Percentiles rank a stretch among this genome's conserved stretches.
Conservation (phyloP, 2,113 vertebrate genomes). For the Dolichallabes microphthalmus region DNA sequence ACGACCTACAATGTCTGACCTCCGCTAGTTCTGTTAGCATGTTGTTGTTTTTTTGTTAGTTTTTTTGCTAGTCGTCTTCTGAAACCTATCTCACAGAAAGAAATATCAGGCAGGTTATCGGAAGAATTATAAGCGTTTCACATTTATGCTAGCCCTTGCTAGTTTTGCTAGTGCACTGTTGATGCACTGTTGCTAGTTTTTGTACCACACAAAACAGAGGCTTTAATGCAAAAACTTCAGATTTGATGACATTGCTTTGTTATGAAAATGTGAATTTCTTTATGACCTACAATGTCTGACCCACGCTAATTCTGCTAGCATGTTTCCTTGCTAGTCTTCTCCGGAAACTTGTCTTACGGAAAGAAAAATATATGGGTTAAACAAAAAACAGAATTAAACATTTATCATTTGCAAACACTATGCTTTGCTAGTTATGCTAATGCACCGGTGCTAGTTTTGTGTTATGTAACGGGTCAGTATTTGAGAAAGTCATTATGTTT, state of each 20-base stretch:
- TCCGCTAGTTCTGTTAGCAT: not conserved
- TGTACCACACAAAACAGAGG: not conserved
- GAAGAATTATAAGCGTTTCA: not conserved
- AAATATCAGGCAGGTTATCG: not conserved
- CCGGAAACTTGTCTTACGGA: not conserved
- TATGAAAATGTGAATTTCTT: not conserved
- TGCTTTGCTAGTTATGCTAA: not conserved
- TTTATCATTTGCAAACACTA: not conserved
- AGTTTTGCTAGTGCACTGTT: not conserved
- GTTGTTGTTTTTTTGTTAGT: too few species aligned
- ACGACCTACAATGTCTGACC: conserved; percentile 13
- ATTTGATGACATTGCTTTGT: not conserved
- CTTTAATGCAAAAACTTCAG: too few species aligned
- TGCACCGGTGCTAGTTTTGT: not conserved
- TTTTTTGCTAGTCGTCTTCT: not conserved
- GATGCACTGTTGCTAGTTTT: not conserved
- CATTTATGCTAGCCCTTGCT: not conserved
- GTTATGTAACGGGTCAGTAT: too few species aligned
- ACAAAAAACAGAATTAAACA: not conserved
- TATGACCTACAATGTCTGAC: not conserved
- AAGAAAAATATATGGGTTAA: not conserved
- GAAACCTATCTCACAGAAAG: not conserved
- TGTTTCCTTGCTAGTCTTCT: not conserved
- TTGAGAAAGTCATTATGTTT: too few species aligned
- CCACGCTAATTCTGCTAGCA: not conserved